A percentile compares a stretch with the other conserved stretches of the same genome.
Conservation (phyloP, 2,888 invertebrate genomes). For the Lasiommata megera region DNA sequence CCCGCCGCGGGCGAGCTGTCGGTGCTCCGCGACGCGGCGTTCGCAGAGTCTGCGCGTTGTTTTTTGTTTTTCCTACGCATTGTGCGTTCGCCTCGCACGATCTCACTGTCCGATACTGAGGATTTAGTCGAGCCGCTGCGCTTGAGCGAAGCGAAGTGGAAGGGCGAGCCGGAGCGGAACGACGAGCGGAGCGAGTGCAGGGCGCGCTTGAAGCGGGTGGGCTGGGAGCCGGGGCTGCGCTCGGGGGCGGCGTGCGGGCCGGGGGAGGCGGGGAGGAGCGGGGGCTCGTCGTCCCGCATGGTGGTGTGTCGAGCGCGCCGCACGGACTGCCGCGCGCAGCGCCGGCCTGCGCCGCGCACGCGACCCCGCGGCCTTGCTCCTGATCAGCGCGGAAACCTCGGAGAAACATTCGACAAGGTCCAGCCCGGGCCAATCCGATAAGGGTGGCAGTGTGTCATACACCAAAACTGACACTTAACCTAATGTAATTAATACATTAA, state of each 20-base stretch:
- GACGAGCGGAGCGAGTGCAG: slow-evolving; percentile 74
- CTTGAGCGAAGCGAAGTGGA: slow-evolving; percentile 74
- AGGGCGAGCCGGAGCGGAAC: slow-evolving; percentile 77
- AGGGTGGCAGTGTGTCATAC: slow-evolving; percentile 30
- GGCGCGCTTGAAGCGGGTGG: slow-evolving; percentile 73
- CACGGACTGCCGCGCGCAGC: slow-evolving; percentile 49
- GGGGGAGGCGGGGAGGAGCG: slow-evolving; percentile 37
- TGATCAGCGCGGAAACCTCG: slow-evolving; percentile 56
- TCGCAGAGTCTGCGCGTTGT: slow-evolving; percentile 59
- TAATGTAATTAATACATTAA: slow-evolving; percentile 27
- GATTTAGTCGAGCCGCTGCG: slow-evolving; percentile 69
- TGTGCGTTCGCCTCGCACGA: slow-evolving; percentile 73
- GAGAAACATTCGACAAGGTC: slow-evolving; percentile 57
- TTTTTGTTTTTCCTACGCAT: slow-evolving; percentile 78
- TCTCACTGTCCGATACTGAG: slow-evolving; percentile 74
- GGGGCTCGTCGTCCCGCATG: slow-evolving; percentile 63
- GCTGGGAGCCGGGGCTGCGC: slow-evolving; percentile 45
- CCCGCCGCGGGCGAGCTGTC: slow-evolving; percentile 63
- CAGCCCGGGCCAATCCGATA: slow-evolving; percentile 37
- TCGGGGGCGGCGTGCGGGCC: slow-evolving; percentile 39
- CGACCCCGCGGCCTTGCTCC: slow-evolving; percentile 56
- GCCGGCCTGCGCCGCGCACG: slow-evolving; percentile 30
- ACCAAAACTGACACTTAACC: slow-evolving; percentile 22
- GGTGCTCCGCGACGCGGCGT: slow-evolving; percentile 52
- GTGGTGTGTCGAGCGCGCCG: slow-evolving; percentile 55